These are phyloP conservation scores for Nomia melanderi DNA, from an alignment of 1,140 invertebrate genomes.

Conservation along the genomic window DNA sequence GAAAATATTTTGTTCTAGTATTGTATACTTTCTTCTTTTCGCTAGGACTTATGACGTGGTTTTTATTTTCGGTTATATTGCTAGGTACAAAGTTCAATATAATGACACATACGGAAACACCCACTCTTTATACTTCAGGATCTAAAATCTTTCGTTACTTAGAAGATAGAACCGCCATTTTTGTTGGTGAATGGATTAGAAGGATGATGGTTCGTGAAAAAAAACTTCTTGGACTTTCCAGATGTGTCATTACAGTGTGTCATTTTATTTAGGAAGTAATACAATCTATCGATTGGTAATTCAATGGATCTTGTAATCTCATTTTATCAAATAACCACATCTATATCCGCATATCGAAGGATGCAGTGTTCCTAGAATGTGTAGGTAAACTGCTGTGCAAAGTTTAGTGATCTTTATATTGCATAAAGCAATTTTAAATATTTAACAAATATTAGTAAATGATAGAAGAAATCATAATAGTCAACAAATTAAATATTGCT, in stretches of 20 bases:
- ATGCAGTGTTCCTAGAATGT: neutral
- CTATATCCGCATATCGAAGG: slow-evolving; percentile 24
- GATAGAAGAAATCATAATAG: no score
- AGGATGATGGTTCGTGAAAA: slow-evolving; percentile 21
- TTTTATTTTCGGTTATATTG: neutral
- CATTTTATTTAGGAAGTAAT: neutral
- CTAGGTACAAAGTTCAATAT: slow-evolving; percentile 5
- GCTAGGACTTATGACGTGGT: neutral
- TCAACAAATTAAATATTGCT: no score
- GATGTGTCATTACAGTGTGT: slow-evolving; percentile 43
- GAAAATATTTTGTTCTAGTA: no score
- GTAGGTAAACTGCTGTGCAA: neutral
- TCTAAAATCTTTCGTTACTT: slow-evolving; percentile 4
- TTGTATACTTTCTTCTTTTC: no score
- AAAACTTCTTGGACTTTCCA: slow-evolving; percentile 51
- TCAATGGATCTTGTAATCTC: slow-evolving; percentile 8
- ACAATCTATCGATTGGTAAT: neutral
- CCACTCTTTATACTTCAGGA: slow-evolving; percentile 19
- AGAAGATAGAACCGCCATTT: slow-evolving; percentile 25
- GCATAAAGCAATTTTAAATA: no score
- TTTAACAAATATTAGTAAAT: no score
- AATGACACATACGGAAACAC: slow-evolving; percentile 60
- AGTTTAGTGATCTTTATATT: neutral
- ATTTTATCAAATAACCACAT: slow-evolving; percentile 14
- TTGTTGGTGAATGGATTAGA: slow-evolving; percentile 1